Evolutionary conservation across 1,140 invertebrate species (phyloP).

Genomic region (Venustaconcha ellipsiformis): DNA sequence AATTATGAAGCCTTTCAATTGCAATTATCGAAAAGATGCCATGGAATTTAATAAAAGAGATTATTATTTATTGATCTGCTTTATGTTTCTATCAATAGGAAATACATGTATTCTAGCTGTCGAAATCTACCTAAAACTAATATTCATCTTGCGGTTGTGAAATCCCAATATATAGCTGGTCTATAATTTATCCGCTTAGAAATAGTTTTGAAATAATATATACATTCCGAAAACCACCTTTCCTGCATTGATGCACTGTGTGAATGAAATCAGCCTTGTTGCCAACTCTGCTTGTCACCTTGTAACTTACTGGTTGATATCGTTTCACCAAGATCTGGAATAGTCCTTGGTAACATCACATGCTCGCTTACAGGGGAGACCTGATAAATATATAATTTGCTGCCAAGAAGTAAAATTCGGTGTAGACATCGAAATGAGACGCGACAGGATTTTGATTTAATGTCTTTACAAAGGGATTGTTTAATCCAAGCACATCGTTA

Average conservation of each 20-base stretch:
- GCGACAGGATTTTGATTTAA: not conserved
- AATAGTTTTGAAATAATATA: not conserved
- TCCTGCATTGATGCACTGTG: constrained; percentile 81
- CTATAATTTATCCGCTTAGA: not conserved
- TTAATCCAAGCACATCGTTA: not conserved
- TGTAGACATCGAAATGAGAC: no score
- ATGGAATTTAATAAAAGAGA: no score
- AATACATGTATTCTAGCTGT: not conserved
- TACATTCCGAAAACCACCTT: constrained; percentile 76
- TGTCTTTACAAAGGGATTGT: not conserved
- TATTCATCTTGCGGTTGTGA: not conserved
- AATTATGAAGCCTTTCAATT: no score
- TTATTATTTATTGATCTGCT: not conserved
- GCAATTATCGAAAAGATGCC: no score
- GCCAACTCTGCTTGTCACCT: constrained; percentile 81
- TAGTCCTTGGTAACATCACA: constrained; percentile 22
- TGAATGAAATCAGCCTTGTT: constrained; percentile 76
- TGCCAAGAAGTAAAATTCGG: no score
- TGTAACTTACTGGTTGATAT: constrained; percentile 90
- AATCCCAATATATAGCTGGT: not conserved
- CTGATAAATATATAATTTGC: not conserved
- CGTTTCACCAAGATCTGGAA: constrained; percentile 81
- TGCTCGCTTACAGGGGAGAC: constrained; percentile 54
- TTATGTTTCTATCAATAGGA: not conserved
- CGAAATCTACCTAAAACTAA: not conserved